phyloP scores from a whole-genome alignment of 2,797 vertebrate genomes.

The Catamblyrhynchus diadema region DNA sequence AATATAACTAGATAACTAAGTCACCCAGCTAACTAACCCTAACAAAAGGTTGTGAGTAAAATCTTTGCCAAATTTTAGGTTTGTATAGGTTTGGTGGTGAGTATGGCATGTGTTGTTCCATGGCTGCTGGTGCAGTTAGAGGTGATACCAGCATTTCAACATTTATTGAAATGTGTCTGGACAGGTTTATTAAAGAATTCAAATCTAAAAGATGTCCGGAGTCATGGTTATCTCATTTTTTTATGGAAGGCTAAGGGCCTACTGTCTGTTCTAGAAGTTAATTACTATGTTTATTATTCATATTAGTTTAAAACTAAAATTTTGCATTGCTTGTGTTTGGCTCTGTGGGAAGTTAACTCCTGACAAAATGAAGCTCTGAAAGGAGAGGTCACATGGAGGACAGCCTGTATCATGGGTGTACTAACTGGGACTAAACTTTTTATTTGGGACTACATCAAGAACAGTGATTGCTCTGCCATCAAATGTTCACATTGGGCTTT shows the following conservation, averaged over 20 bases:
- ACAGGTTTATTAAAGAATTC: neutral
- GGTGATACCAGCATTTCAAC: neutral
- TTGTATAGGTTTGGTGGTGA: neutral
- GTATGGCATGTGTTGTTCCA: neutral
- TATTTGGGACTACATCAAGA: neutral
- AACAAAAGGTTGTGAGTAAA: neutral
- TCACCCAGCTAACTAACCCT: neutral
- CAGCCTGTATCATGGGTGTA: neutral
- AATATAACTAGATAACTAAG: neutral
- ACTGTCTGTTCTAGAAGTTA: neutral
- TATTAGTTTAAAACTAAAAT: neutral
- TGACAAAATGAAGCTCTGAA: neutral
- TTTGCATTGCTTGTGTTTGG: neutral
- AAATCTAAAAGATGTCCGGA: neutral
- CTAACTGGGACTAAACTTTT: neutral
- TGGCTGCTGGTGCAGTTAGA: neutral
- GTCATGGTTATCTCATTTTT: accelerated
- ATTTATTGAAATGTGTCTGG: neutral
- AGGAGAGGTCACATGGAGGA: neutral
- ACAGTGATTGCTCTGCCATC: neutral
- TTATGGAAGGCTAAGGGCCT: neutral
- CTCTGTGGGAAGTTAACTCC: neutral
- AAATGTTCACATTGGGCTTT: neutral
- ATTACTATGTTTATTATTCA: neutral
- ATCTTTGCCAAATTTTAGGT: neutral